Percentiles rank a stretch among this genome's conserved stretches.
Evolutionary conservation across 2,113 vertebrate genomes (phyloP).

Genomic region (Piaya cayana): DNA sequence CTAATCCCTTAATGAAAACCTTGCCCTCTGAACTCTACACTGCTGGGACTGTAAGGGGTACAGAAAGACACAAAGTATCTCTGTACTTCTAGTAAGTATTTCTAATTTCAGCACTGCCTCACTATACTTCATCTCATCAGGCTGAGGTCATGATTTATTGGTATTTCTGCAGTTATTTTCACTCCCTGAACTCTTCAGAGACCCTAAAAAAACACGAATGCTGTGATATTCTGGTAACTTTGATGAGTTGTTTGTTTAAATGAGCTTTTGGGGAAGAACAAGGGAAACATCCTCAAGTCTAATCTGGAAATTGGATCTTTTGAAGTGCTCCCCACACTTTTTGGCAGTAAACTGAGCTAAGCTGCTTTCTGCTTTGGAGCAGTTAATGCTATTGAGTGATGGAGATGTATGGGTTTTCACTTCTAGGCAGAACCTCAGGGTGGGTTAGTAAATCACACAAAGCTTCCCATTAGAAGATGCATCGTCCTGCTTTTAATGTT

Average conservation of each 20-base stretch:
- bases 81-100: not conserved
- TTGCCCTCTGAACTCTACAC: not conserved
- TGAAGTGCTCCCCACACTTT: not conserved
- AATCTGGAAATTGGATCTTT: conserved; percentile 3
- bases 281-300: not conserved
- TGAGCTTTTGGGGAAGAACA: not conserved
- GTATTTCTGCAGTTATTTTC: not conserved
- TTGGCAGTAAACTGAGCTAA: conserved; percentile 8
- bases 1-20: not conserved
- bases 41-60: not conserved
- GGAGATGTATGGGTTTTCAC: not conserved
- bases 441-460: conserved; percentile 35
- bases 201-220: not conserved
- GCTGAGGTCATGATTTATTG: not conserved
- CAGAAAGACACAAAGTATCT: not conserved
- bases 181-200: not conserved
- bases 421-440: not conserved
- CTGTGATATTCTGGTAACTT: not conserved
- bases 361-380: not conserved
- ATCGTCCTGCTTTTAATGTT: not conserved
- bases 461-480: not conserved
- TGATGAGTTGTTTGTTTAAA: not conserved
- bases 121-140: not conserved
- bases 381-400: not conserved
- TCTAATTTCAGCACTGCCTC: not conserved